phyloP scores from a whole-genome alignment of 2,888 invertebrate genomes.

The Pristionchus japonicus region DNA sequence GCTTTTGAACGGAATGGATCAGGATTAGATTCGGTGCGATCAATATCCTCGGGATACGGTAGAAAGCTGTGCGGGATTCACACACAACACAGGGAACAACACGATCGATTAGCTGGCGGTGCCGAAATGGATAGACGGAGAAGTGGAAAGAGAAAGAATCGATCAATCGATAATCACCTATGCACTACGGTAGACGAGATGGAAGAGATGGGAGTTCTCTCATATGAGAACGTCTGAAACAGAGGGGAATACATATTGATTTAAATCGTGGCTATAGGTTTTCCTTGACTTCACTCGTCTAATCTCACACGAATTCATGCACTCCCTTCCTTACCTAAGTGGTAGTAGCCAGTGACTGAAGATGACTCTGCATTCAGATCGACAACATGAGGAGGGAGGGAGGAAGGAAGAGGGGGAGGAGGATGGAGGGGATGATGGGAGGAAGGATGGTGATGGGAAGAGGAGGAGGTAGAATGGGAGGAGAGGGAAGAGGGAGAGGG shows the following conservation, averaged over 20 bases:
- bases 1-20: not conserved
- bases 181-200: conserved; percentile 4
- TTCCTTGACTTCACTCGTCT: not conserved
- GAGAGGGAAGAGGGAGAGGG: conserved; percentile 27
- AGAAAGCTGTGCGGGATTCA: conserved; percentile 20
- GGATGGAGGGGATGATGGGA: conserved; percentile 11
- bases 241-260: not conserved
- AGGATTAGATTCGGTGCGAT: not conserved
- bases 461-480: not conserved
- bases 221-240: conserved; percentile 47
- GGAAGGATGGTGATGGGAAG: not conserved
- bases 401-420: conserved; percentile 36
- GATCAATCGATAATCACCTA: conserved; percentile 29
- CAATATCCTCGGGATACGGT: not conserved
- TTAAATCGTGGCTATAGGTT: not conserved
- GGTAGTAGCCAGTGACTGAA: conserved; percentile 50
- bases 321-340: not conserved
- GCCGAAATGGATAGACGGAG: conserved; percentile 28
- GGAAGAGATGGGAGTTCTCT: not conserved
- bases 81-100: conserved; percentile 18
- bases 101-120: conserved; percentile 2
- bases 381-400: not conserved
- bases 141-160: not conserved
- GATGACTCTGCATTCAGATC: conserved; percentile 51
- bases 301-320: not conserved